Conservation (phyloP, 2,888 invertebrate genomes). For the Sinhomidia bicolor region DNA sequence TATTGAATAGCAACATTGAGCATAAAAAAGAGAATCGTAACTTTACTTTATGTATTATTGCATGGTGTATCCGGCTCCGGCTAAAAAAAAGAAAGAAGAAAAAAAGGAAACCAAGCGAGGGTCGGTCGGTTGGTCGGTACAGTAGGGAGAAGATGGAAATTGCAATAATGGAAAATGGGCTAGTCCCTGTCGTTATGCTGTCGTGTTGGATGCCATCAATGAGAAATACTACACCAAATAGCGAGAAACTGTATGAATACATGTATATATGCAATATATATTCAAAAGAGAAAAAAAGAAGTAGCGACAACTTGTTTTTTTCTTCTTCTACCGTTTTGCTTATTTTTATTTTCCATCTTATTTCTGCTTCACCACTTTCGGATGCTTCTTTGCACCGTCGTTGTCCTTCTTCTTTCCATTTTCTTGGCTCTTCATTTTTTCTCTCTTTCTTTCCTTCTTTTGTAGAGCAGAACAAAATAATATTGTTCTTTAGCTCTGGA, state of each 20-base stretch:
- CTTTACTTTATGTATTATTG: constrained; percentile 59
- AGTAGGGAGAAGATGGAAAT: constrained; percentile 33
- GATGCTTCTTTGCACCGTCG: constrained; percentile 22
- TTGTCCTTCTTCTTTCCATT: background rate
- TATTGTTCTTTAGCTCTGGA: background rate
- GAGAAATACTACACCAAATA: constrained; percentile 4
- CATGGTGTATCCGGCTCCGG: constrained; percentile 46
- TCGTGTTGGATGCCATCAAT: constrained; percentile 21
- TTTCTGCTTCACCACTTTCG: constrained; percentile 43
- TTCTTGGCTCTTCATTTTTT: background rate
- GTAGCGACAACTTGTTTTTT: constrained; percentile 1
- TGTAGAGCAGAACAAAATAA: background rate
- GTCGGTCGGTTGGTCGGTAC: too few relatives aligned
- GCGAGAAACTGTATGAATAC: background rate
- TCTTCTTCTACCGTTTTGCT: background rate
- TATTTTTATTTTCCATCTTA: constrained; percentile 17
- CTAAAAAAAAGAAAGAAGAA: background rate
- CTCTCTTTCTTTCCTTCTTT: background rate
- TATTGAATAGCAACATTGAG: constrained; percentile 26
- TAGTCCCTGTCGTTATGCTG: constrained; percentile 47
- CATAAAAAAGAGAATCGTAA: constrained; percentile 35
- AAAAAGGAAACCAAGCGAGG: constrained; percentile 1
- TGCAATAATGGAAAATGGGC: constrained; percentile 50
- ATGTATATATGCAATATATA: background rate
- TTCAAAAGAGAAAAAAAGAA: background rate